A percentile compares a stretch with the other conserved stretches of the same genome.
Evolutionary conservation across 2,888 invertebrate species (phyloP).

Genomic region (Yponomeuta malinellus): DNA sequence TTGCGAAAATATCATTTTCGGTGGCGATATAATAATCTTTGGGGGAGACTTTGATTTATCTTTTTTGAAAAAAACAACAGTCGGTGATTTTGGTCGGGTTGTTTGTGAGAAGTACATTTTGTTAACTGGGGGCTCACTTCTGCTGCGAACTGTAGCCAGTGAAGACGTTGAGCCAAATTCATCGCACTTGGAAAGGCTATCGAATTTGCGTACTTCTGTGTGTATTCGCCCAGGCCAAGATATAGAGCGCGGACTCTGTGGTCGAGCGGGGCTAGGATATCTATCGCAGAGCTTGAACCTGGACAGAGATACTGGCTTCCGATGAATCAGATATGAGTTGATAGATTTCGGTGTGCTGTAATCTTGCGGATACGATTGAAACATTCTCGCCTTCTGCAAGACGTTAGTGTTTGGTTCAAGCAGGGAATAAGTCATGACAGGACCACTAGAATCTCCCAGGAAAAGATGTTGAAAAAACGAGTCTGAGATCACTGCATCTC

Average conservation of each 20-base stretch:
- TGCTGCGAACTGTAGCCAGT: constrained; percentile 73
- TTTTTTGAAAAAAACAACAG: constrained; percentile 53
- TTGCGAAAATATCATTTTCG: constrained; percentile 49
- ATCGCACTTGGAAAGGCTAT: constrained; percentile 56
- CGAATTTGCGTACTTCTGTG: constrained; percentile 65
- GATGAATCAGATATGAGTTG: constrained; percentile 80
- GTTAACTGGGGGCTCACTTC: constrained; percentile 78
- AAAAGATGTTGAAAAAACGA: constrained; percentile 84
- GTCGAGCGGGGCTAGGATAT: constrained; percentile 59
- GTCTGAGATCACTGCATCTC: constrained; percentile 76
- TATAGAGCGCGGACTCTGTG: constrained; percentile 75
- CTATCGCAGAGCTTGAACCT: constrained; percentile 82
- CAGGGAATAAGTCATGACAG: constrained; percentile 34
- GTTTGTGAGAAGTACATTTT: constrained; percentile 73
- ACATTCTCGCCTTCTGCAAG: constrained; percentile 80
- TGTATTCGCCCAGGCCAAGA: constrained; percentile 78
- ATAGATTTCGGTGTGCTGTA: constrained; percentile 75
- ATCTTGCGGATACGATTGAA: constrained; percentile 73
- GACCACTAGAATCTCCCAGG: constrained; percentile 61
- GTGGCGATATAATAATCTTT: constrained; percentile 38
- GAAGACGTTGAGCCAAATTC: constrained; percentile 66
- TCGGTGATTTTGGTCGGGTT: constrained; percentile 61
- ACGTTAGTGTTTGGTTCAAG: constrained; percentile 75
- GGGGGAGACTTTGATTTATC: constrained; percentile 27
- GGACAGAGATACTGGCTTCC: constrained; percentile 83